A percentile compares a stretch with the other conserved stretches of the same genome.
Evolutionary conservation across 2,113 vertebrate species (phyloP).

Genomic region (Ramphastos sulfuratus): DNA sequence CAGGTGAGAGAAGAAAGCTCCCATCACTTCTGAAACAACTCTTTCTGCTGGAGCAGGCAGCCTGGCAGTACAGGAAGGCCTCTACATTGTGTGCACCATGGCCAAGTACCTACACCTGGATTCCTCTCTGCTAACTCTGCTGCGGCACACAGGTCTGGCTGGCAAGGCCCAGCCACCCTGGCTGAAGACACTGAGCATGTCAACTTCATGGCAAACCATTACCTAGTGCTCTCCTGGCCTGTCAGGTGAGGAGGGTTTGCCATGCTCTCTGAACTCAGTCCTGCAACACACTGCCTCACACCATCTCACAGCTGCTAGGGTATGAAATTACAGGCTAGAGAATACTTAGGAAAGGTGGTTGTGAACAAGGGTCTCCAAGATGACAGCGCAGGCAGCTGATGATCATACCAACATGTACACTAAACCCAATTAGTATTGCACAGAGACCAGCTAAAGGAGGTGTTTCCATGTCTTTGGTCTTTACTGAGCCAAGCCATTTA

Average conservation of each 20-base stretch:
- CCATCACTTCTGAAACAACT: conserved; percentile 41
- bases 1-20: conserved; percentile 19
- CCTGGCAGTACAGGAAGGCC: not conserved
- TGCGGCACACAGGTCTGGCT: not conserved
- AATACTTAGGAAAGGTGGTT: conserved; percentile 14
- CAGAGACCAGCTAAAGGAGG: not conserved
- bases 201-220: fast-evolving
- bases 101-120: conserved; percentile 15
- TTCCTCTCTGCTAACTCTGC: conserved; percentile 11
- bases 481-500: not conserved
- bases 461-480: not conserved
- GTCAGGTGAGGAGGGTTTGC: not conserved
- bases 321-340: conserved; percentile 61
- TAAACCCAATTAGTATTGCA: not conserved
- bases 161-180: not conserved
- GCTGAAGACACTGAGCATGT: not conserved
- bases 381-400: not conserved
- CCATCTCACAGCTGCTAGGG: conserved; percentile 44
- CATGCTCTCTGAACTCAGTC: not conserved
- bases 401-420: conserved; percentile 40
- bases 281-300: conserved; percentile 20
- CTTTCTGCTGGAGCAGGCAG: not conserved
- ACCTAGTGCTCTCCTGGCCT: conserved; percentile 35
- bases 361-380: not conserved
- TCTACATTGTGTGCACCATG: conserved; percentile 16